These are phyloP conservation scores for Hypanus sabinus DNA, from an alignment of 2,113 vertebrate species.

Conservation along the genomic window DNA sequence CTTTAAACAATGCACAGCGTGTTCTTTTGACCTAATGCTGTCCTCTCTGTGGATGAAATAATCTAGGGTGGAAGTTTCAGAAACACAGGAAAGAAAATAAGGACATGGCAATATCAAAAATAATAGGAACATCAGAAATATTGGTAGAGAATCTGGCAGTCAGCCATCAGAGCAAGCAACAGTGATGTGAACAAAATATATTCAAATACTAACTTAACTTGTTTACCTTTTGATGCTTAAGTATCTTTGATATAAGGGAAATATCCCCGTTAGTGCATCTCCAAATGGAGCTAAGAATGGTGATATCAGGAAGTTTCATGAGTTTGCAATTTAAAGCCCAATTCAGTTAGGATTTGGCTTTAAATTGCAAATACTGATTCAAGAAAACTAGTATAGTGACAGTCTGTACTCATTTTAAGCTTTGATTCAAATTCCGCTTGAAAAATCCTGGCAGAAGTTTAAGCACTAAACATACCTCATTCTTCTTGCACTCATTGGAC, in stretches of 20 bases:
- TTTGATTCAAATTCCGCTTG: not conserved
- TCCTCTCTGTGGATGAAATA: not conserved
- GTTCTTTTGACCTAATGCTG: too few relatives aligned
- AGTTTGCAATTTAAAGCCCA: not conserved
- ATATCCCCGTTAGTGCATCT: not conserved
- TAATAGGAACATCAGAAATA: not conserved
- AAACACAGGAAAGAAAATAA: not conserved
- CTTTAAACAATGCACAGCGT: not conserved
- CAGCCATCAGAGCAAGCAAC: not conserved
- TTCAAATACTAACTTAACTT: not conserved
- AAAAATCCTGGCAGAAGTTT: not conserved
- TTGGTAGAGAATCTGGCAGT: not conserved
- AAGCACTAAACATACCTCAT: not conserved
- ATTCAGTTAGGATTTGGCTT: not conserved
- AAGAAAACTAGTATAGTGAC: not conserved
- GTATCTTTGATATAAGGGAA: too few relatives aligned
- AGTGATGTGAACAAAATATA: slow-evolving; percentile 1
- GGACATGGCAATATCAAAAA: not conserved
- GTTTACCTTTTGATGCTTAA: not conserved
- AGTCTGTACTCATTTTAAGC: not conserved
- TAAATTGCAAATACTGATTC: not conserved
- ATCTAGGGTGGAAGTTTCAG: too few relatives aligned
- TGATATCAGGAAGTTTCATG: not conserved
- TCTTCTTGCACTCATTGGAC: not conserved
- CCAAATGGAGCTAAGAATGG: not conserved